phyloP scores from a whole-genome alignment of 2,113 vertebrate species.

The Eubucco bourcierii region DNA sequence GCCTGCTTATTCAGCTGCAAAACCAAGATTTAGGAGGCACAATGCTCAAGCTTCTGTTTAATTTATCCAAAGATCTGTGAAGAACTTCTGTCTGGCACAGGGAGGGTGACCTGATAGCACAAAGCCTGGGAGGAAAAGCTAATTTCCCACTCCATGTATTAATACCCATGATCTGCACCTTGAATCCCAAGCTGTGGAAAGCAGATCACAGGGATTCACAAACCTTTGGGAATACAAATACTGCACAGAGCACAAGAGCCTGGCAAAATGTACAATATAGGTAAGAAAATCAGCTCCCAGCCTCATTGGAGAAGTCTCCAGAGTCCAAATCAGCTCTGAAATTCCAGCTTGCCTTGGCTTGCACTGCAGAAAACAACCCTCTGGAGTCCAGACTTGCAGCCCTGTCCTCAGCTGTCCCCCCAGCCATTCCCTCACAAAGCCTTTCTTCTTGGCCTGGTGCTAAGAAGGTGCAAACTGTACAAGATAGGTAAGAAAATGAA shows the following conservation, averaged over 20 bases:
- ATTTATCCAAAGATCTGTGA: not conserved
- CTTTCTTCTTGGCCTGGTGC: slow-evolving; percentile 5
- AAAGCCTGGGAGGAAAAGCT: not conserved
- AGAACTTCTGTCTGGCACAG: not conserved
- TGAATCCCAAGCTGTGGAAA: not conserved
- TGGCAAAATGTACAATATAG: rapidly evolving
- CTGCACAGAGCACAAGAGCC: rapidly evolving
- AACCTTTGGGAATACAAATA: not conserved
- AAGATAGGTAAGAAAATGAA: not conserved
- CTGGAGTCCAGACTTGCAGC: rapidly evolving
- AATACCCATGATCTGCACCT: not conserved
- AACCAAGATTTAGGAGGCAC: not conserved
- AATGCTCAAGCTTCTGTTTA: not conserved
- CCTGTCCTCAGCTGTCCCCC: not conserved
- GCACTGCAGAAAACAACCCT: not conserved
- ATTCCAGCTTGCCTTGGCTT: not conserved
- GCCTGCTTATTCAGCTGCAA: not conserved
- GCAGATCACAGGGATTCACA: not conserved
- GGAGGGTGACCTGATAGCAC: not conserved
- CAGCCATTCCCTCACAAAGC: not conserved
- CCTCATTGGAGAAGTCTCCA: not conserved
- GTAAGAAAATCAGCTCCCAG: not conserved
- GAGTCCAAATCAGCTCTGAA: not conserved
- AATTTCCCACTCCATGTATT: not conserved
- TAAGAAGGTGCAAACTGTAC: not conserved